Conservation (phyloP, 2,888 invertebrate genomes). For the Octonoba sinensis region DNA sequence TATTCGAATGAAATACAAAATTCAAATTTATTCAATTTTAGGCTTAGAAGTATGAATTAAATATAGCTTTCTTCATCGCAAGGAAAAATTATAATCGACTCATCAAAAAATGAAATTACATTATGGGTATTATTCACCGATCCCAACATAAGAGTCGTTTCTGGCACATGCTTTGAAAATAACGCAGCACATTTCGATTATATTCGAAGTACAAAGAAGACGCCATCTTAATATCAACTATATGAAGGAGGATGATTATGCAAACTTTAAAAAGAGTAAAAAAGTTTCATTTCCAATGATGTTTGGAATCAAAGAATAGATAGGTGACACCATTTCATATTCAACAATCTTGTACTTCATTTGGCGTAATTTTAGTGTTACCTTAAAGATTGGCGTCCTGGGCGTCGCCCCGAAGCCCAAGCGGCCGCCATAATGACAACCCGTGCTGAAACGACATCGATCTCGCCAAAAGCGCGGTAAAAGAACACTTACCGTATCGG, state of each 20-base stretch:
- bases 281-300: not conserved
- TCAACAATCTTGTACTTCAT: conserved; percentile 58
- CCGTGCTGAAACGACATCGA: conserved; percentile 53
- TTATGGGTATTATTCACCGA: too few species aligned
- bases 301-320: too few species aligned
- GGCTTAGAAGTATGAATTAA: too few species aligned
- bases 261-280: not conserved
- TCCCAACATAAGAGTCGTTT: too few species aligned
- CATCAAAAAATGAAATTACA: too few species aligned
- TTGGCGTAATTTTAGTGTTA: conserved; percentile 65
- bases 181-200: not conserved
- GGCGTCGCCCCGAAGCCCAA: conserved; percentile 61
- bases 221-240: conserved; percentile 47
- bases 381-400: conserved; percentile 64
- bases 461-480: conserved; percentile 52
- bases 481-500: conserved; percentile 52
- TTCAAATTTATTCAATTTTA: too few species aligned
- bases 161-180: too few species aligned
- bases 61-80: too few species aligned
- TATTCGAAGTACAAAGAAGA: conserved; percentile 29
- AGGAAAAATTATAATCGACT: too few species aligned
- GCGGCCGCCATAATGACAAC: conserved; percentile 60
- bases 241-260: not conserved
- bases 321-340: conserved; percentile 30
- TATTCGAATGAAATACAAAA: too few species aligned